Base-by-base conservation (phyloP, 2,113 vertebrate genomes). In the Esox niger region DNA sequence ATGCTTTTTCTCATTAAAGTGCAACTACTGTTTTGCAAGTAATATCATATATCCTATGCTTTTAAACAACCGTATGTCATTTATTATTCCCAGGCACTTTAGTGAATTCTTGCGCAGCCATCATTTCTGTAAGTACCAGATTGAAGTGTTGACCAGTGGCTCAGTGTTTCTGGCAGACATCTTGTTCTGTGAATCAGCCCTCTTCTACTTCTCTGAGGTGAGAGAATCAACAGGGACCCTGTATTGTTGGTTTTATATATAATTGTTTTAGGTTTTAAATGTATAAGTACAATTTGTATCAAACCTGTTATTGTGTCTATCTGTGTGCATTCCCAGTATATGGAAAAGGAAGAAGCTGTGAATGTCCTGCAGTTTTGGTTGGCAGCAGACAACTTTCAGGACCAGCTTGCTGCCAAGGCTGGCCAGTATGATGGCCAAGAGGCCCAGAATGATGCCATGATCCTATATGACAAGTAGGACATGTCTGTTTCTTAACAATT, bases 51-150 rank as follows among this genome's bases (percentile, higher is more conserved):
- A n/a, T n/a, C 7, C 2, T 7, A 27, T 43, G 27, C 29, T 29
- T 8, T 6, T 11, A 27, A 33, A 32, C 15, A 26, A 62, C 75
- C 64, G 71, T 33, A 43, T 13, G 7, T 63, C 2, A 20, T 58
- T 71, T 10, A 31, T 73, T 43, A 27, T 66, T 80, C 82, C 66
- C 90, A 99, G 97, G 94, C 95, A 98, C 95, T 99, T 99, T 94
- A 95, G 78, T 57, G 96, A 98, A 77, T 99, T 98, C 90, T 81
- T 99, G 82, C 88, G 96, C 70, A 99, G 96, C 89, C 97, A 98
- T 76, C 94, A 99, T 89, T 99, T 98, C 92, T 99, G 97, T 92
- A 98, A 98, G 93, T 99, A 99, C 81, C 97, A 99, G 93, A 99
- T 99, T 29, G 97, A 99, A 93, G 97, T 98, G 91, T 93, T 99